A percentile compares a stretch with the other conserved stretches of the same genome.
Evolutionary conservation across 1,140 invertebrate species (phyloP).

Genomic region (Leptestheria dahalacensis): DNA sequence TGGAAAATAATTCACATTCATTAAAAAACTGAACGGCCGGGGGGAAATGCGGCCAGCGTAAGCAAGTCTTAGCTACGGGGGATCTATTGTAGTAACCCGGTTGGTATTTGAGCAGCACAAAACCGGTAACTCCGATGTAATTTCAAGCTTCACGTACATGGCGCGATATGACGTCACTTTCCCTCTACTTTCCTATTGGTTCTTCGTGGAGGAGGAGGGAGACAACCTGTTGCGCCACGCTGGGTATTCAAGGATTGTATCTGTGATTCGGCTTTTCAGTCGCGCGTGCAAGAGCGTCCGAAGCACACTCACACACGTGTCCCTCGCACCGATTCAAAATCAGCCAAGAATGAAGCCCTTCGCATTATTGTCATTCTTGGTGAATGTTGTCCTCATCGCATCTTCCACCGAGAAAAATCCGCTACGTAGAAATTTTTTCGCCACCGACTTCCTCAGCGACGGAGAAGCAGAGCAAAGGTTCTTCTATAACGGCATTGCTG

Average conservation of each 20-base stretch:
- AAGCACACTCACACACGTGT: too few relatives aligned
- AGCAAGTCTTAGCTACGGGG: too few relatives aligned
- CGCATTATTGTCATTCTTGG: too few relatives aligned
- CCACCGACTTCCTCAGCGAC: conserved; percentile 39
- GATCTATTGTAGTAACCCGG: background rate
- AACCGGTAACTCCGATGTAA: background rate
- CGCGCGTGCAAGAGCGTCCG: too few relatives aligned
- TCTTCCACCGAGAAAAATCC: background rate
- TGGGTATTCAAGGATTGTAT: too few relatives aligned
- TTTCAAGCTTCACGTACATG: conserved; percentile 2
- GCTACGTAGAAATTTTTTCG: conserved; percentile 34
- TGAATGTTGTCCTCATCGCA: too few relatives aligned
- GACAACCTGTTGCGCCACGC: background rate
- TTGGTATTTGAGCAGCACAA: background rate
- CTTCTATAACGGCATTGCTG: conserved; percentile 40
- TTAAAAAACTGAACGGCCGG: too few relatives aligned
- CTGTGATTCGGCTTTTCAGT: too few relatives aligned
- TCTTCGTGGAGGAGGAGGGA: background rate
- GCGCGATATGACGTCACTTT: conserved; percentile 7
- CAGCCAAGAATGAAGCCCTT: too few relatives aligned
- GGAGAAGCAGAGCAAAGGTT: conserved; percentile 44
- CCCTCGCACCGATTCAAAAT: too few relatives aligned
- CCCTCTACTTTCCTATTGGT: background rate
- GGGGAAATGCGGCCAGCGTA: too few relatives aligned
- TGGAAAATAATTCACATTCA: too few relatives aligned